A percentile compares a stretch with the other conserved stretches of the same genome.
phyloP scores from a whole-genome alignment of 2,797 vertebrate genomes.

The Melanotaenia maccullochi region DNA sequence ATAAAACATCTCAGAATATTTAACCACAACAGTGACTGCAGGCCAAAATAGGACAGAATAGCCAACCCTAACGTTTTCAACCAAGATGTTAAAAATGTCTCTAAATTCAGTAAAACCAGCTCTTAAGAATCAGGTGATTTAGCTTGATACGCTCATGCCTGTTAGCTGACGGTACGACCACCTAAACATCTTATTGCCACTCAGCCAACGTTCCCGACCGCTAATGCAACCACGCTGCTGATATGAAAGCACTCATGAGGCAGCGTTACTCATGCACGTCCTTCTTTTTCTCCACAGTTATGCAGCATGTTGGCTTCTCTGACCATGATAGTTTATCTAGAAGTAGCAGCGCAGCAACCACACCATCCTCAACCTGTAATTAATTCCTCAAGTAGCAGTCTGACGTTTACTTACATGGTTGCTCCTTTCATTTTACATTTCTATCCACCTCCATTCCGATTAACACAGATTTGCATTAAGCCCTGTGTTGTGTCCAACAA shows the following conservation, averaged over 20 bases:
- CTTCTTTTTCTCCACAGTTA: conserved; percentile 10
- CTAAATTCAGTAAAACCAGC: no score
- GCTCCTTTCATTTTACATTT: conserved; percentile 3
- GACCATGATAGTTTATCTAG: conserved; percentile 18
- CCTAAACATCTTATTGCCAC: conserved; percentile 33
- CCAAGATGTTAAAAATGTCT: no score
- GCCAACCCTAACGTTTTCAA: background rate
- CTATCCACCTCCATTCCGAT: conserved; percentile 6
- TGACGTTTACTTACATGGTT: background rate
- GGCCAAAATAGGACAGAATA: no score
- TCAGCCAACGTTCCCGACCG: conserved; percentile 38
- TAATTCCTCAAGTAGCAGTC: conserved; percentile 26
- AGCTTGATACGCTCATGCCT: conserved; percentile 47
- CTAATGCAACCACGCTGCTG: conserved; percentile 19
- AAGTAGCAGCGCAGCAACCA: conserved; percentile 16
- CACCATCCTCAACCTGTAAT: conserved; percentile 31
- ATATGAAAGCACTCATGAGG: conserved; percentile 28
- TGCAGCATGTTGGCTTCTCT: conserved; percentile 7
- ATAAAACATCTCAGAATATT: no score
- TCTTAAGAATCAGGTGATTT: no score
- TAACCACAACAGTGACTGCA: background rate
- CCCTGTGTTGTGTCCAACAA: background rate
- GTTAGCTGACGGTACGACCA: conserved; percentile 26
- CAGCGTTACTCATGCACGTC: conserved; percentile 18
- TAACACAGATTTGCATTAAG: conserved; percentile 10